Evolutionary conservation across 1,140 invertebrate genomes (phyloP), one percentile per base, ranked within the genome.

Genomic region (Drosophila subobscura): DNA sequence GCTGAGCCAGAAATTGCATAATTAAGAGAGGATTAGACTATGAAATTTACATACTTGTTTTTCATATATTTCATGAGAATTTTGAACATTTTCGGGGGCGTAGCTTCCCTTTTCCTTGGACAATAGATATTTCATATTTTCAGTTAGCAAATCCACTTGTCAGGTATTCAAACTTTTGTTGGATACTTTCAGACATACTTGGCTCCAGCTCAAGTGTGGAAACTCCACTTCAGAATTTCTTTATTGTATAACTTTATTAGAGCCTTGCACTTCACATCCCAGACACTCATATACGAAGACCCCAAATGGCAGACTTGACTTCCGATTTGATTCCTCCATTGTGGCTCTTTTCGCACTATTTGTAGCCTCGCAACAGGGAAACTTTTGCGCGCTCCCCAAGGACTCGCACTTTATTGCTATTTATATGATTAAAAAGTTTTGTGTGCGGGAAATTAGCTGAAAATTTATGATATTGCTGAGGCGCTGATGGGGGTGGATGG

Each of bases 341-440:
- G 66, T 71, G 70, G 40, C 23, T 33, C 40, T 27, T 29, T 44
- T 22, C 42, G 33, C 33, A 37, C 33, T 37, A 37, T 27, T 61
- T 27, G 40, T 41, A 37, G 25, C 6, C 12, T 20, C n/a, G 55
- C 47, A 41, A 67, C 41, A 47, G 40, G 3, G 27, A 47, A 72
- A 72, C 56, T 72, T 63, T 71, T 61, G 16, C 16, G 25, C 41
- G 44, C 41, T 77, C 52, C 45, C 54, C 47, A 41, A 40, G 41
- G 37, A 23, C 45, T 40, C 44, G 22, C 58, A 46, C 42, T 75
- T 72, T 65, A 76, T 64, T 25, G 64, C 42, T 59, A 60, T 80
- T 77, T 59, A 63, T 64, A 71, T 74, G 77, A 80, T 80, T 80
- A 86, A 77, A 79, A 61, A 76, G 61, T 84, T 84, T 71, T 65